phyloP scores from a whole-genome alignment of 1,140 invertebrate genomes.

The Metopolophium dirhodum region DNA sequence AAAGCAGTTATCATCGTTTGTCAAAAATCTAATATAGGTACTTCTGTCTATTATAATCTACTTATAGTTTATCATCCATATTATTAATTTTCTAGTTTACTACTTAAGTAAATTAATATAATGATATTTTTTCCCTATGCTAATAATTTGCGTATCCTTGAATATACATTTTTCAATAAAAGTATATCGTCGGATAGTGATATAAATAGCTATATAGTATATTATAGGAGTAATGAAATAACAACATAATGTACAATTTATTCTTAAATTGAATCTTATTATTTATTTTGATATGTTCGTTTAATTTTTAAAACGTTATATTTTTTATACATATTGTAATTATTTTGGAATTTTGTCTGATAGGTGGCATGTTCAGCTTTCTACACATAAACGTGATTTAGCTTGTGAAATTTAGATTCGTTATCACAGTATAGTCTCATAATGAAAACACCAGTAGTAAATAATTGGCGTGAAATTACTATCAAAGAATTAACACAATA shows the following conservation, averaged over 20 bases:
- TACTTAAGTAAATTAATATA: not conserved
- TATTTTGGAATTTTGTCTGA: not conserved
- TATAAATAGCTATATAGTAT: not conserved
- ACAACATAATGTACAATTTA: not conserved
- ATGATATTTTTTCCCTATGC: not conserved
- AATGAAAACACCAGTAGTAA: not conserved
- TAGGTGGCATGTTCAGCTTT: conserved; percentile 27
- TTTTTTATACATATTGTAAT: not conserved
- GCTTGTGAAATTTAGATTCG: conserved; percentile 28
- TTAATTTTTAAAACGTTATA: not conserved
- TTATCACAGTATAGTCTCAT: not conserved
- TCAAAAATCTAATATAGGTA: not conserved
- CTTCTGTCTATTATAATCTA: not conserved
- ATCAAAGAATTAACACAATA: not conserved
- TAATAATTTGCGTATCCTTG: not conserved
- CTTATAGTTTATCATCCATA: not conserved
- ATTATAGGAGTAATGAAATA: not conserved
- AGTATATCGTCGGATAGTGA: not conserved
- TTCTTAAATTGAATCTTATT: not conserved
- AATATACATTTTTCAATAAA: not conserved
- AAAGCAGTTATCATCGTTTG: not conserved
- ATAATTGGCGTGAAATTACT: conserved; percentile 20
- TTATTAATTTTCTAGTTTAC: not conserved
- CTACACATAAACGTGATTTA: conserved; percentile 36
- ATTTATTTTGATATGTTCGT: not conserved